These are phyloP conservation scores for Paramormyrops hopkinsi DNA, from an alignment of 2,797 vertebrate species.

Conservation along the genomic window DNA sequence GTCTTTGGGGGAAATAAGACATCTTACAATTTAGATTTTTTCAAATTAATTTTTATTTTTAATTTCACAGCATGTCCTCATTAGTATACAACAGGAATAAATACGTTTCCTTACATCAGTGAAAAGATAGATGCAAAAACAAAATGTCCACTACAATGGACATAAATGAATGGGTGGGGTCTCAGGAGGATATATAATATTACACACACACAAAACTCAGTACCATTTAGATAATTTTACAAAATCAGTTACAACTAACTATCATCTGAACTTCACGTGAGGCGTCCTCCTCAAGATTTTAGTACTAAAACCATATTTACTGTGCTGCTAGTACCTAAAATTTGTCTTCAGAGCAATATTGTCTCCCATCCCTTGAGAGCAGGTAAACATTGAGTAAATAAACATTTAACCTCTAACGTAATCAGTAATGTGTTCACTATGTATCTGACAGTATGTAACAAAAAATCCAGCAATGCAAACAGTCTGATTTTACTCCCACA, in stretches of 20 bases:
- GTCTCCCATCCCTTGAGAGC: background rate
- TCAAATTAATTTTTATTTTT: no score
- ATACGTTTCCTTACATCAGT: no score
- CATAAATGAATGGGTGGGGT: no score
- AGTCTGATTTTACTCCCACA: background rate
- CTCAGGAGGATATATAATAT: no score
- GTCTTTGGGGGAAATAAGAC: no score
- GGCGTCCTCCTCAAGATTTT: background rate
- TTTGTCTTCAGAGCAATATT: background rate
- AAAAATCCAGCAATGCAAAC: background rate
- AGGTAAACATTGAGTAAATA: background rate
- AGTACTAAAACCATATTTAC: background rate
- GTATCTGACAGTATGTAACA: background rate
- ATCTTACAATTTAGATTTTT: no score
- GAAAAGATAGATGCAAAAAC: no score
- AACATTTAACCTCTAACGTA: background rate
- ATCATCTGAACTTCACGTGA: constrained; percentile 25
- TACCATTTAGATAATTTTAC: constrained; percentile 45
- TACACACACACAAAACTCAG: constrained; percentile 12
- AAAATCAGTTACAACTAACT: constrained; percentile 43
- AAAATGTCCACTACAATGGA: no score
- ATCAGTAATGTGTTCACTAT: background rate
- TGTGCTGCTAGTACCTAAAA: background rate
- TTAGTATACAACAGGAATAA: no score
- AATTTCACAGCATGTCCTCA: no score